Percentiles rank a stretch among this genome's conserved stretches.
Conservation (phyloP, 2,113 vertebrate genomes). For the Sakesphorus luctuosus region DNA sequence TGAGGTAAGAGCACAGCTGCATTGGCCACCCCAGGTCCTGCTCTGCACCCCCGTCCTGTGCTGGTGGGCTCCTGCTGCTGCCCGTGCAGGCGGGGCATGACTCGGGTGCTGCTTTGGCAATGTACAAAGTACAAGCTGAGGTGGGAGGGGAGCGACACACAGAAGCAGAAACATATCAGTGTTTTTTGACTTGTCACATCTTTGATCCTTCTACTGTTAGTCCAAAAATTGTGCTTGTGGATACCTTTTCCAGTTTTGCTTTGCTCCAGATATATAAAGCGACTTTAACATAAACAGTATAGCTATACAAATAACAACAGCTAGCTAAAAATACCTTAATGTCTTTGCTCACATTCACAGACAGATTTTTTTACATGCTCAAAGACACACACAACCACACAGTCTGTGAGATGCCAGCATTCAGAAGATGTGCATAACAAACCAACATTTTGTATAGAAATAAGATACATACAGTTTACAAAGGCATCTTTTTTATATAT, state of each 20-base stretch:
- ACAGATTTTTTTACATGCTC: not conserved
- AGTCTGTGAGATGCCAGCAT: not conserved
- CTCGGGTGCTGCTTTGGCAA: rapidly evolving
- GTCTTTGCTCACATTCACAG: not conserved
- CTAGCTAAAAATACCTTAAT: not conserved
- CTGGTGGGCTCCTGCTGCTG: rapidly evolving
- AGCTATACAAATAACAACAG: not conserved
- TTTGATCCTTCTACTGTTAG: not conserved
- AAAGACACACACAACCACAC: not conserved
- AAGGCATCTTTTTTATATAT: not conserved
- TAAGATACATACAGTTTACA: not conserved
- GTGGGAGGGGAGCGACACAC: rapidly evolving
- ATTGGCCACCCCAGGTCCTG: rapidly evolving
- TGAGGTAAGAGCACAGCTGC: not conserved
- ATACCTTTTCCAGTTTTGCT: not conserved
- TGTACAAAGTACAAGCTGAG: rapidly evolving
- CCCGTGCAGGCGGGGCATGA: rapidly evolving
- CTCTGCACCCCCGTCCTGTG: not conserved
- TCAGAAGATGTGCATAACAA: not conserved
- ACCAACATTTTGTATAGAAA: not conserved
- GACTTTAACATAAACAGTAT: not conserved
- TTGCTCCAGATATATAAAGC: not conserved
- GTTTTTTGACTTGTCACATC: not conserved
- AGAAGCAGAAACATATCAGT: not conserved
- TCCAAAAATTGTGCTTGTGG: not conserved